These are phyloP conservation scores for Acanthosepion lycidas DNA, from an alignment of 2,888 invertebrate species.

Conservation along the genomic window DNA sequence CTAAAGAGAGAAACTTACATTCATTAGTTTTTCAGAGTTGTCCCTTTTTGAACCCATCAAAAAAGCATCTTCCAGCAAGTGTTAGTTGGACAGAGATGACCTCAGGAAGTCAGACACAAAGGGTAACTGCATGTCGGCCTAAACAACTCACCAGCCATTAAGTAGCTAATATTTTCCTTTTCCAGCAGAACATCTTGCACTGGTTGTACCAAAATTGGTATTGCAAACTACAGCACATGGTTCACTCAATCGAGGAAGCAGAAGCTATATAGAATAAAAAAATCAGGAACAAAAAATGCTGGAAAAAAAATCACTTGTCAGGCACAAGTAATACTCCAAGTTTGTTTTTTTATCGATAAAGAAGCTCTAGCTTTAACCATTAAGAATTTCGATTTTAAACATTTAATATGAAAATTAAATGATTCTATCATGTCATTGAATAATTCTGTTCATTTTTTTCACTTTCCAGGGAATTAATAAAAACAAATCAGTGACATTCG, in stretches of 20 bases:
- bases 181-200: background rate
- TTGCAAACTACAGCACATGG: background rate
- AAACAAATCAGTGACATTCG: no score
- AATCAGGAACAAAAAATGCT: background rate
- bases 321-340: background rate
- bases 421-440: background rate
- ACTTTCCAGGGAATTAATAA: no score
- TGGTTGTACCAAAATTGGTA: background rate
- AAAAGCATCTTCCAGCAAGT: background rate
- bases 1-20: background rate
- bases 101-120: no score
- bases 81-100: background rate
- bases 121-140: background rate
- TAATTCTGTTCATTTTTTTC: background rate
- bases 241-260: background rate
- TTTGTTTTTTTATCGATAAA: background rate
- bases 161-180: background rate
- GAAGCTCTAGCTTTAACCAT: background rate
- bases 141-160: conserved; percentile 5
- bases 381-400: background rate
- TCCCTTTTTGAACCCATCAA: background rate
- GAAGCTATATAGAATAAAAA: background rate
- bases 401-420: background rate
- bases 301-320: background rate
- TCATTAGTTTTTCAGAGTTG: background rate